Percentiles rank a stretch among this genome's conserved stretches.
Evolutionary conservation across 2,888 invertebrate species (phyloP).

Genomic region (Phyllotreta striolata): DNA sequence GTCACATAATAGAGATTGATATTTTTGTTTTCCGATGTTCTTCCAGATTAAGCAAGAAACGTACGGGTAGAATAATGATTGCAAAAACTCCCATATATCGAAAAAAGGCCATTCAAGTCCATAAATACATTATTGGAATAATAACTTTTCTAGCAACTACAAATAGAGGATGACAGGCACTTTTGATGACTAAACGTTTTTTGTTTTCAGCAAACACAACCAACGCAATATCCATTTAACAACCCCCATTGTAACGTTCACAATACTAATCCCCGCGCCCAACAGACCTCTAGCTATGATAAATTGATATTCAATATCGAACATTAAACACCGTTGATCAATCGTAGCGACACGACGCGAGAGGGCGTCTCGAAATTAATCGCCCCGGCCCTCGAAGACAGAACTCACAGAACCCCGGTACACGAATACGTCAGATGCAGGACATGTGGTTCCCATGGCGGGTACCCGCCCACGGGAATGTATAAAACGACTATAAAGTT

Average conservation of each 20-base stretch:
- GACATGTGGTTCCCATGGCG: constrained; percentile 54
- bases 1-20: too few species aligned
- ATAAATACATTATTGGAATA: too few species aligned
- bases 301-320: constrained; percentile 48
- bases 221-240: constrained; percentile 16
- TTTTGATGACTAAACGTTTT: too few species aligned
- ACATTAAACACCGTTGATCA: constrained; percentile 46
- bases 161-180: too few species aligned
- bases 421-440: constrained; percentile 54
- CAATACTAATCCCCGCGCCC: constrained; percentile 22
- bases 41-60: too few species aligned
- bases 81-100: too few species aligned
- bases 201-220: too few species aligned
- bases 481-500: constrained; percentile 44
- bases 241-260: constrained; percentile 22
- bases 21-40: too few species aligned
- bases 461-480: constrained; percentile 49
- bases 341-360: constrained; percentile 38
- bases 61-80: too few species aligned
- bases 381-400: constrained; percentile 31
- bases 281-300: constrained; percentile 42
- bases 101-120: too few species aligned
- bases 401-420: constrained; percentile 28
- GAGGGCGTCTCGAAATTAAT: constrained; percentile 45
- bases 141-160: too few species aligned